Percentiles rank a stretch among this genome's conserved stretches.
These are phyloP conservation scores for Rhizoglyphus robini DNA, from an alignment of 1,140 invertebrate genomes.

Conservation along the genomic window DNA sequence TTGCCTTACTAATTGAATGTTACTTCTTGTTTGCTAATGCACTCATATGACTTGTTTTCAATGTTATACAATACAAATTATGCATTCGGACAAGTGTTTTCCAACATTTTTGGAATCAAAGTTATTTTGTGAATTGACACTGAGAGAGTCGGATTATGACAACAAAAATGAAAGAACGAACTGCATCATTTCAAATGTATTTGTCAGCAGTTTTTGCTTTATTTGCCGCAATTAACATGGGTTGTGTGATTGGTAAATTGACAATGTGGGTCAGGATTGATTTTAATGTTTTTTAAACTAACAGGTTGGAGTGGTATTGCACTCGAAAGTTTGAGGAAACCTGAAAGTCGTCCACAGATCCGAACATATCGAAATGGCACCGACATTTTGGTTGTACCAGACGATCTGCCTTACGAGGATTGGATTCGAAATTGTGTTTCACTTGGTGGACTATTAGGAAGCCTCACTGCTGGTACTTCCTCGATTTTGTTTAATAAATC, in stretches of 20 bases:
- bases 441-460: conserved; percentile 25
- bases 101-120: no score
- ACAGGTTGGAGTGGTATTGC: conserved; percentile 13
- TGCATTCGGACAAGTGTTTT: no score
- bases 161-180: neutral
- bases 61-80: no score
- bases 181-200: conserved; percentile 1
- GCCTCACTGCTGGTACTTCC: conserved; percentile 24
- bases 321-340: neutral
- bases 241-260: conserved; percentile 1
- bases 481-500: conserved; percentile 17
- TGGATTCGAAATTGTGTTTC: conserved; percentile 26
- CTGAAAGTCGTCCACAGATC: neutral
- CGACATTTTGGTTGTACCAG: no score
- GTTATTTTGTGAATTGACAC: no score
- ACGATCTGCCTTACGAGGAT: conserved; percentile 9
- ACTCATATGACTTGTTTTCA: no score
- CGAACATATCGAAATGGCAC: neutral
- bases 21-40: no score
- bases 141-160: no score
- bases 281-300: no score
- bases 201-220: neutral
- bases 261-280: neutral
- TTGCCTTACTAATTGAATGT: no score
- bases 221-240: neutral